Percentiles rank a stretch among this genome's conserved stretches.
Evolutionary conservation across 2,888 invertebrate genomes (phyloP).

Genomic region (Gandaritis pyraliata): DNA sequence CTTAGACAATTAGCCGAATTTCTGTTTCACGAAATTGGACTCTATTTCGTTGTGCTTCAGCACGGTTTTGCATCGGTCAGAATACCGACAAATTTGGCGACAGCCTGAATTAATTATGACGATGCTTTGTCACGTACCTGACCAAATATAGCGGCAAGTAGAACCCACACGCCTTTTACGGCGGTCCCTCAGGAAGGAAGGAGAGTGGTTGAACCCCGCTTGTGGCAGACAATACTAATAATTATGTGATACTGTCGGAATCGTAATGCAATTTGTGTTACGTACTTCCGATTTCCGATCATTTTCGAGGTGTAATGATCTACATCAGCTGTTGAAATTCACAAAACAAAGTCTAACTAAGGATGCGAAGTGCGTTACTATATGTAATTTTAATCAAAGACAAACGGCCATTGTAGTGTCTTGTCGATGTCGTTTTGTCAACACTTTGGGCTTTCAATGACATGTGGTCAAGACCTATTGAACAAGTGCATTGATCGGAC

Average conservation of each 20-base stretch:
- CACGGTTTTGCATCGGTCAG: constrained; percentile 57
- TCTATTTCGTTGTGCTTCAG: constrained; percentile 63
- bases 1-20: constrained; percentile 60
- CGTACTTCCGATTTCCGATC: constrained; percentile 67
- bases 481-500: constrained; percentile 45
- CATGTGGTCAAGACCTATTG: constrained; percentile 39
- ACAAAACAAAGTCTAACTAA: constrained; percentile 16
- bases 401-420: constrained; percentile 23
- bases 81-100: constrained; percentile 71
- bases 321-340: constrained; percentile 31
- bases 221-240: constrained; percentile 47
- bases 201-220: constrained; percentile 72
- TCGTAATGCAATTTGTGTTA: constrained; percentile 72
- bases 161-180: constrained; percentile 70
- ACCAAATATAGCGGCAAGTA: constrained; percentile 73
- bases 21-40: constrained; percentile 56
- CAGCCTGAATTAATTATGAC: constrained; percentile 75
- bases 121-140: constrained; percentile 75
- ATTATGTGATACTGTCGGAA: constrained; percentile 54
- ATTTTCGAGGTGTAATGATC: constrained; percentile 55
- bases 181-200: constrained; percentile 73
- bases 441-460: constrained; percentile 37
- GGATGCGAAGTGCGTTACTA: constrained; percentile 30
- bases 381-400: constrained; percentile 30
- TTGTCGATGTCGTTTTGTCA: constrained; percentile 37